Evolutionary conservation across 2,113 vertebrate genomes (phyloP).

Genomic region (Sminthopsis crassicaudata): DNA sequence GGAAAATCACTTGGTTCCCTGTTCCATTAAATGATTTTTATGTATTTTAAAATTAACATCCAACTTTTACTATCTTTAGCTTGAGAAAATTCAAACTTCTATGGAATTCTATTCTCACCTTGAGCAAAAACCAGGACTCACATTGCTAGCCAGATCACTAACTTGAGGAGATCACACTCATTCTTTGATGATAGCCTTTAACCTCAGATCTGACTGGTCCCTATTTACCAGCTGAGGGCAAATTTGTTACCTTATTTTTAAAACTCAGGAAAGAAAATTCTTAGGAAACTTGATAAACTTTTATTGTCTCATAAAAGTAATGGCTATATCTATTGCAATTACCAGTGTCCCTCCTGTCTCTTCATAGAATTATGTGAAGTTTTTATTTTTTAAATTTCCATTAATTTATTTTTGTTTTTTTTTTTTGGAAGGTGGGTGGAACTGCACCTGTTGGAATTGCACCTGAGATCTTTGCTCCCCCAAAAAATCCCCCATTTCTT

Average conservation of each 20-base stretch:
- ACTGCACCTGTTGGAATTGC: neutral
- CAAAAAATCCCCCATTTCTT: neutral
- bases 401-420: neutral
- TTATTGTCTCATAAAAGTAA: conserved; percentile 23
- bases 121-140: neutral
- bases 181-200: neutral
- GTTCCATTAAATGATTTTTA: conserved; percentile 1
- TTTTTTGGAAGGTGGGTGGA: neutral
- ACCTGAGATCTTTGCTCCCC: neutral
- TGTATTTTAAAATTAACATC: neutral
- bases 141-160: fast-evolving
- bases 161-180: too few relatives aligned
- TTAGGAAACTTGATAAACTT: conserved; percentile 4
- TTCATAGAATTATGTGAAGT: conserved; percentile 23
- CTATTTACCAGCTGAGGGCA: neutral
- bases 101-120: neutral
- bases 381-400: neutral
- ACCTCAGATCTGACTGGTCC: neutral
- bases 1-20: neutral
- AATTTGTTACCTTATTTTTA: neutral
- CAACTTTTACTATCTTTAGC: neutral
- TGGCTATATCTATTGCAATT: neutral
- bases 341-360: neutral
- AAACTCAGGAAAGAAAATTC: neutral
- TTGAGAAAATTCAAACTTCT: neutral